Evolutionary conservation across 2,113 vertebrate genomes (phyloP), one percentile per base, ranked within the genome.

Genomic region (Capreolus pygargus): DNA sequence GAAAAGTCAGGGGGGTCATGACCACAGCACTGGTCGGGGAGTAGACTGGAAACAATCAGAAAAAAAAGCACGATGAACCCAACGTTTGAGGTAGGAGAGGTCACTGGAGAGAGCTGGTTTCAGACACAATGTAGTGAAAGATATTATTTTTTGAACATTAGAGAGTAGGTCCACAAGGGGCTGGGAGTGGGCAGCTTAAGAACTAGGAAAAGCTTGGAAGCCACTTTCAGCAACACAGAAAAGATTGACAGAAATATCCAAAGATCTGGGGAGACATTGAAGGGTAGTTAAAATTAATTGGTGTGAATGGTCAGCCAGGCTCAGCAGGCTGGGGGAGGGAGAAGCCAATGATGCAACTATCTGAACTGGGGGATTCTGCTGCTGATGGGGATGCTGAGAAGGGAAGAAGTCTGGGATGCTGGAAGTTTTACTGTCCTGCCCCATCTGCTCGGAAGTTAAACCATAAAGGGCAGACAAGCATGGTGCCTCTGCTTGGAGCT

Each of bases 51-150:
- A 55, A 79, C 61, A 87, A 39, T 52, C 14, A 70, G 28, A 16
- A 2, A 14, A n/a, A 3, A 19, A 21, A 15, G 14, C 6, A 21
- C 0, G 7, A 30, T 1, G 2, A 45, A 2, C 12, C 3, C 28
- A 5, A 9, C 3, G n/a, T 43, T 0, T 28, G n/a, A 39, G 47
- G 67, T 0, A 33, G 79, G 64, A 50, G 15, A 54, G 33, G 55
- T 21, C 16, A 0, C 2, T 6, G 8, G n/a, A 11, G 67, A 96
- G 21, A 60, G 85, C 55, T 25, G 30, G 33, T 4, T 28, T 47
- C 91, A 55, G 33, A 30, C 33, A 21, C 61, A 23, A 6, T 4
- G 12, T 14, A 19, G 28, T 30, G 14, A 43, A n/a, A 17, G 43
- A n/a, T 1, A 4, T 1, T 25, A 27, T 6, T n/a, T 52, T 58